Percentiles rank a stretch among this genome's conserved stretches.
Conservation (phyloP, 2,797 vertebrate genomes). For the Numenius phaeopus region DNA sequence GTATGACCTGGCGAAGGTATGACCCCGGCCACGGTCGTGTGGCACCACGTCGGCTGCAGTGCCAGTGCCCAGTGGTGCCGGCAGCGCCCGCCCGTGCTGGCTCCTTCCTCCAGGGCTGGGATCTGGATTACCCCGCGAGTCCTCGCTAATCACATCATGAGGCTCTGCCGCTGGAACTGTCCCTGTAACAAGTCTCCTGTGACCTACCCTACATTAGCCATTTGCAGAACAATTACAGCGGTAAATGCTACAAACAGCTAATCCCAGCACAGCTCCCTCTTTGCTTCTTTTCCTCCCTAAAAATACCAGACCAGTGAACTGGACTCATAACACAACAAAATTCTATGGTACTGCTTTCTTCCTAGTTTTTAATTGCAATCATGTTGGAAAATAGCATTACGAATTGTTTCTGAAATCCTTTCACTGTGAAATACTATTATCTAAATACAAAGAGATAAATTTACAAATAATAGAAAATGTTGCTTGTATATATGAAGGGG, state of each 20-base stretch:
- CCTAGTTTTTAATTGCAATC: neutral
- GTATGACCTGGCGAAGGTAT: accelerated
- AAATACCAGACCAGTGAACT: neutral
- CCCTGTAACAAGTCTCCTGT: neutral
- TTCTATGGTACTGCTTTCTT: neutral
- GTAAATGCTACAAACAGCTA: constrained; percentile 25
- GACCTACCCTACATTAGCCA: constrained; percentile 18
- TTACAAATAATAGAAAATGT: neutral
- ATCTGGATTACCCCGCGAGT: neutral
- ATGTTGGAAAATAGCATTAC: neutral
- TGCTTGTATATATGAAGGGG: neutral
- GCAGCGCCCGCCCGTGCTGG: neutral
- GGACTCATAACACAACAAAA: accelerated
- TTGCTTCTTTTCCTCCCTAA: neutral
- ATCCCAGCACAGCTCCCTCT: neutral
- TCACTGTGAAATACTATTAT: neutral
- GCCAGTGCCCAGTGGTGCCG: accelerated
- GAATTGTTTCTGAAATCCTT: neutral
- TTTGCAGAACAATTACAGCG: constrained; percentile 20
- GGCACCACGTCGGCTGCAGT: neutral
- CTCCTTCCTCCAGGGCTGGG: neutral
- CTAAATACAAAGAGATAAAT: neutral
- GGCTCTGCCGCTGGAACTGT: neutral
- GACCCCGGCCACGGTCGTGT: accelerated
- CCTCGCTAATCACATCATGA: neutral